phyloP scores from a whole-genome alignment of 2,797 vertebrate genomes.

The Pseudomugil tenellus region DNA sequence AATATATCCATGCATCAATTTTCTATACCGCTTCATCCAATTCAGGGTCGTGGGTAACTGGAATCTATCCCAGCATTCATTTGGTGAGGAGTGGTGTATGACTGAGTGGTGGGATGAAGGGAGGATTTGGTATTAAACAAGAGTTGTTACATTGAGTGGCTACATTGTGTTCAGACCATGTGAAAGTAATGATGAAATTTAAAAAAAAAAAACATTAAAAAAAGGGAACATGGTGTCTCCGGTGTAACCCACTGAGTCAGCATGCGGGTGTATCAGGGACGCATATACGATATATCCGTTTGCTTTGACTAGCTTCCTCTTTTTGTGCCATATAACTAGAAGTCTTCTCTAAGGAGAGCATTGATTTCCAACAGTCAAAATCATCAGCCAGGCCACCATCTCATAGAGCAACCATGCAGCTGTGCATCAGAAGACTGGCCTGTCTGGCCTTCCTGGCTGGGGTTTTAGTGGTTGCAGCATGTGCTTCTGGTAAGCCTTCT shows the following conservation, averaged over 20 bases:
- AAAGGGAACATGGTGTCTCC: constrained; percentile 18
- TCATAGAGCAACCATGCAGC: constrained; percentile 56
- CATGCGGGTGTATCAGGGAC: neutral
- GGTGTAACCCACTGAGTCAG: neutral
- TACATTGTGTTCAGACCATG: neutral
- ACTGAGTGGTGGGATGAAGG: neutral
- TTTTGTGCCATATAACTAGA: constrained; percentile 63
- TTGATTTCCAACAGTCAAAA: constrained; percentile 25
- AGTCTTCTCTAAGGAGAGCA: constrained; percentile 27
- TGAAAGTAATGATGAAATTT: constrained; percentile 20
- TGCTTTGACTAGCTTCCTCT: constrained; percentile 52
- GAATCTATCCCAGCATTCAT: no score
- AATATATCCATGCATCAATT: no score
- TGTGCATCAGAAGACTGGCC: constrained; percentile 52
- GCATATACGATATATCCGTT: constrained; percentile 17
- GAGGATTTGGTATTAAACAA: no score
- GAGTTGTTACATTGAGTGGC: neutral
- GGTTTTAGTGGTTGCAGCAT: constrained; percentile 30
- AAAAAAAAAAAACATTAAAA: no score
- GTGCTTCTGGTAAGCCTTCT: constrained; percentile 57
- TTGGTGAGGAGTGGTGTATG: neutral
- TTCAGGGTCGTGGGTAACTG: no score
- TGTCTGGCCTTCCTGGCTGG: constrained; percentile 49
- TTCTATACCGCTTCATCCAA: no score
- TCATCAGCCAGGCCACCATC: constrained; percentile 38